phyloP scores from a whole-genome alignment of 2,113 vertebrate species.

The Scomber japonicus region DNA sequence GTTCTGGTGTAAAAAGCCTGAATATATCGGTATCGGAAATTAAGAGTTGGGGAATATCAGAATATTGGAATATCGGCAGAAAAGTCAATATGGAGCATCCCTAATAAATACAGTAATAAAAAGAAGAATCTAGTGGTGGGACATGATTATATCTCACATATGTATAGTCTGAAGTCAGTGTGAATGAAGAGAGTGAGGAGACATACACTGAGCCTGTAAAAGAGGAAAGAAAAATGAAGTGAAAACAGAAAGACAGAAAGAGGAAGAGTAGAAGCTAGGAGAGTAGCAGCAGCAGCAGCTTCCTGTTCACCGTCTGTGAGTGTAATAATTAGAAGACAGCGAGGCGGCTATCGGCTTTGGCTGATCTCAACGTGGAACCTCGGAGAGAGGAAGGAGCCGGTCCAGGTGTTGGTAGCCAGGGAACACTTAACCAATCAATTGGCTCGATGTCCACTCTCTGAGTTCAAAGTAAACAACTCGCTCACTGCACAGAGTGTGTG shows the following conservation, averaged over 20 bases:
- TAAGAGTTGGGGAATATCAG: too few species aligned
- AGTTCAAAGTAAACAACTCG: neutral
- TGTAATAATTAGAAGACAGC: slow-evolving; percentile 59
- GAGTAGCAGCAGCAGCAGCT: slow-evolving; percentile 18
- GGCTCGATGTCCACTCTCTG: neutral
- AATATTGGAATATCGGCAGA: too few species aligned
- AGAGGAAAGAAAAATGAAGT: too few species aligned
- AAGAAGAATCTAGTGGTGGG: neutral
- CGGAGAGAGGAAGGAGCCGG: neutral
- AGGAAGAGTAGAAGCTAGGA: too few species aligned
- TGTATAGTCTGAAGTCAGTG: neutral
- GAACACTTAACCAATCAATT: slow-evolving; percentile 28
- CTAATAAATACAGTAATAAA: neutral
- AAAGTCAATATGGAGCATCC: too few species aligned
- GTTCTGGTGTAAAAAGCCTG: too few species aligned
- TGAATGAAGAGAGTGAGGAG: neutral
- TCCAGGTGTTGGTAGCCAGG: slow-evolving; percentile 42
- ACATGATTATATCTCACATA: neutral
- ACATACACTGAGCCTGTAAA: neutral
- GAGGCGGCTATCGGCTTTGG: slow-evolving; percentile 21
- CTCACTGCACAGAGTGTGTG: neutral
- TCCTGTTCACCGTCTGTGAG: slow-evolving; percentile 51
- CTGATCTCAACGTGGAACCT: neutral
- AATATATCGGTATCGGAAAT: too few species aligned
- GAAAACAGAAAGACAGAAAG: too few species aligned